Percentiles rank a stretch among this genome's conserved stretches.
Evolutionary conservation across 2,113 vertebrate species (phyloP).

Genomic region (Chauna torquata): DNA sequence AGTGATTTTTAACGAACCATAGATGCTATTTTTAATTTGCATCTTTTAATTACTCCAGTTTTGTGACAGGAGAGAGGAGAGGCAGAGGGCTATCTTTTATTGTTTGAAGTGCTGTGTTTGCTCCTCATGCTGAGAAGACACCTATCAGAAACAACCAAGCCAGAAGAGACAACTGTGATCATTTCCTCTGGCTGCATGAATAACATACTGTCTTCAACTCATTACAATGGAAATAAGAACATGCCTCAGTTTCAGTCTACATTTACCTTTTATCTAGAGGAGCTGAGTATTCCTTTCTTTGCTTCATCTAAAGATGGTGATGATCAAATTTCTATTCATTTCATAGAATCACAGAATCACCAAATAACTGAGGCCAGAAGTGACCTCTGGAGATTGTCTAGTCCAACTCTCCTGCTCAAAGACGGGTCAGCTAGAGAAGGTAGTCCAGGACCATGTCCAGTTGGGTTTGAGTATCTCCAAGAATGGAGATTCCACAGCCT

Average conservation of each 20-base stretch:
- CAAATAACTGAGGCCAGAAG: neutral
- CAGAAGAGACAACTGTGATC: neutral
- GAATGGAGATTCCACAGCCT: neutral
- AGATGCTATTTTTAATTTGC: slow-evolving; percentile 13
- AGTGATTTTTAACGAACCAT: slow-evolving; percentile 51
- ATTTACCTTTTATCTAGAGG: neutral
- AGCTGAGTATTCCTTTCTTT: neutral
- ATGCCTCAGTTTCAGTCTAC: neutral
- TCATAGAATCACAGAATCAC: neutral
- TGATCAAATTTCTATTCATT: neutral
- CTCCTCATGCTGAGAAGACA: neutral
- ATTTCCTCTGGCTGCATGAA: neutral
- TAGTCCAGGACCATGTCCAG: neutral
- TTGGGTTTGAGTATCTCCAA: neutral
- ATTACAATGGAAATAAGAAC: neutral
- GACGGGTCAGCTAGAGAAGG: neutral
- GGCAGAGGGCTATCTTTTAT: neutral
- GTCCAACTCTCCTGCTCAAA: neutral
- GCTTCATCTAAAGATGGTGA: neutral
- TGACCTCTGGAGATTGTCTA: neutral
- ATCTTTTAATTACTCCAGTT: slow-evolving; percentile 7
- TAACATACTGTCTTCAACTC: neutral
- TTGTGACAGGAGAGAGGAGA: neutral
- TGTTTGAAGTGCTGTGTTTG: neutral
- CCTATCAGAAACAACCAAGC: neutral